Evolutionary conservation across 23 tunicate species (phyloP).

Genomic region (Trididemnum clinides): DNA sequence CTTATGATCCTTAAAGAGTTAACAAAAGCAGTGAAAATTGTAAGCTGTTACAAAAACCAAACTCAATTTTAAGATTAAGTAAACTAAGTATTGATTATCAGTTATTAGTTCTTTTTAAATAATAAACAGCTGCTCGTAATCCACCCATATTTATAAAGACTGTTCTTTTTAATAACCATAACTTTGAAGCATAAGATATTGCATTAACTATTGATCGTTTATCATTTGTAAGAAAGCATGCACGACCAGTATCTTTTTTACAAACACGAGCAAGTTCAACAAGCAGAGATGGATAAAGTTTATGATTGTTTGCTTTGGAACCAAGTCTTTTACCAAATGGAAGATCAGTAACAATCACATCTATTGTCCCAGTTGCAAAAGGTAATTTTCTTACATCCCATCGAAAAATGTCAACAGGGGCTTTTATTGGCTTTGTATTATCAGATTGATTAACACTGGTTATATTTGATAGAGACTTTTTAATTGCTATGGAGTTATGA

Average conservation of each 20-base stretch:
- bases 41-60: too few relatives aligned
- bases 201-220: conserved; percentile 56
- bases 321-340: conserved; percentile 97
- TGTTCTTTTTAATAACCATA: conserved; percentile 56
- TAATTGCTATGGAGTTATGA: conserved; percentile 42
- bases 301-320: conserved; percentile 67
- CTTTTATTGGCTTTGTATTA: background rate
- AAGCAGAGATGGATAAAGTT: conserved; percentile 64
- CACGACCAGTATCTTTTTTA: conserved; percentile 39
- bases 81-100: too few relatives aligned
- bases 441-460: conserved; percentile 17
- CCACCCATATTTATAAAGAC: conserved; percentile 73
- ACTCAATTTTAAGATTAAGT: too few relatives aligned
- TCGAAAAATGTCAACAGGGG: conserved; percentile 49
- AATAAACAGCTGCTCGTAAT: conserved; percentile 71
- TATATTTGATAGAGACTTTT: conserved; percentile 31
- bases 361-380: conserved; percentile 44
- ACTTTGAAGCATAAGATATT: background rate
- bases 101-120: conserved; percentile 52
- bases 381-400: conserved; percentile 85
- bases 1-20: too few relatives aligned
- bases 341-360: conserved; percentile 83
- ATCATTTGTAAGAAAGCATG: conserved; percentile 81
- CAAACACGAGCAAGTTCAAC: conserved; percentile 74
- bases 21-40: too few relatives aligned